Conservation (phyloP, 23 tunicate genomes). For the Phallusia fumigata region DNA sequence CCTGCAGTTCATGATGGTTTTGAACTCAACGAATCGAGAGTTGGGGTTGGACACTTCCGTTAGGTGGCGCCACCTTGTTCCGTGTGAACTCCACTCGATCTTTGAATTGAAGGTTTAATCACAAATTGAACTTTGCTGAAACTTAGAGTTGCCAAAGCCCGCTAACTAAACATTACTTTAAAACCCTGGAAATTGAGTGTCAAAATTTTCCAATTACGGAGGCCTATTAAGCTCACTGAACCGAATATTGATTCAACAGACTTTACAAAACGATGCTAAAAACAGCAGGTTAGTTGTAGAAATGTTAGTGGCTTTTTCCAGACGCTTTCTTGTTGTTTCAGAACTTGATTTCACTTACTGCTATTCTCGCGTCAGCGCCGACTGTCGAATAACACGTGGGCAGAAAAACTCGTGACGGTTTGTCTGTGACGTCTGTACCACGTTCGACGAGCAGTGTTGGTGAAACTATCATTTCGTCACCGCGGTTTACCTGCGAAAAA, state of each 20-base stretch:
- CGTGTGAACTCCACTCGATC: background rate
- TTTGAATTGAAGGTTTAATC: background rate
- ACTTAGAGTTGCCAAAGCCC: no score
- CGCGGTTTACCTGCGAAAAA: background rate
- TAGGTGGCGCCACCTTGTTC: background rate
- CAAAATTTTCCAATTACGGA: no score
- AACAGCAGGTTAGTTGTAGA: no score
- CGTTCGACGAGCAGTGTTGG: background rate
- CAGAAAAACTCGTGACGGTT: background rate
- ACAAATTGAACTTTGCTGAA: no score
- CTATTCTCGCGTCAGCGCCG: background rate
- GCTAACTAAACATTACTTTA: no score
- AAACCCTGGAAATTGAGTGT: no score
- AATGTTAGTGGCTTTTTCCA: no score
- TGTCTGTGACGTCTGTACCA: background rate
- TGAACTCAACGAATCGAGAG: background rate
- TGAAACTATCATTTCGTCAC: background rate
- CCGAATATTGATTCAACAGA: no score
- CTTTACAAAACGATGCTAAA: no score
- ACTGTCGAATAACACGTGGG: background rate
- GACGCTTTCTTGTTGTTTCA: no score
- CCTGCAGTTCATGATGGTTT: slow-evolving; percentile 2
- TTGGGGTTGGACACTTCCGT: slow-evolving; percentile 3
- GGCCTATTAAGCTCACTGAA: no score
- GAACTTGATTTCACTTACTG: background rate